These are phyloP conservation scores for Eremophila alpestris DNA, from an alignment of 2,797 vertebrate species.

Conservation along the genomic window DNA sequence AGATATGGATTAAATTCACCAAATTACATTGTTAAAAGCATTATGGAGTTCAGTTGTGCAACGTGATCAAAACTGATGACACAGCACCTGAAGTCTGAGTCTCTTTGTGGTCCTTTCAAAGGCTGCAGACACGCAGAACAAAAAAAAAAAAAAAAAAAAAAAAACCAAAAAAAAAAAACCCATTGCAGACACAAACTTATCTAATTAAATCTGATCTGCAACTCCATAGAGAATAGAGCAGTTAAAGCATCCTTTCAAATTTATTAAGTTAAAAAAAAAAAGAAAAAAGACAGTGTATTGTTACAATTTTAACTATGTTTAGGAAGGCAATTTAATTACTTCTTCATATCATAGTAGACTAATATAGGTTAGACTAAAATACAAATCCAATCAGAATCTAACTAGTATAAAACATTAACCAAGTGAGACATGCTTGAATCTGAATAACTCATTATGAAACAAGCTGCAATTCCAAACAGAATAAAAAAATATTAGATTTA, in stretches of 20 bases:
- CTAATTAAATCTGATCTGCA: conserved; percentile 53
- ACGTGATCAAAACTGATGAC: conserved; percentile 48
- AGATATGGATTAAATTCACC: conserved; percentile 25
- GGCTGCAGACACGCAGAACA: background rate
- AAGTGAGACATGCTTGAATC: background rate
- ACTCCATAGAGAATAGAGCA: conserved; percentile 18
- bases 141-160: background rate
- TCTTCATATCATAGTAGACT: background rate
- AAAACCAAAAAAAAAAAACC: background rate
- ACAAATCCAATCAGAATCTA: background rate
- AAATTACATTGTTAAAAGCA: conserved; percentile 48
- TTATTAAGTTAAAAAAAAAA: background rate
- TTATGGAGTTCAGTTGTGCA: conserved; percentile 29
- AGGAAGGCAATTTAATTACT: background rate
- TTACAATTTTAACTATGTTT: background rate
- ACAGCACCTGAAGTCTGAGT: conserved; percentile 47
- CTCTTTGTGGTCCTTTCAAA: conserved; percentile 38
- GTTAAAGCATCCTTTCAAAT: conserved; percentile 1
- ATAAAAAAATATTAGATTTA: background rate
- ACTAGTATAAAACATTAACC: background rate
- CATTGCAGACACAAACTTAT: conserved; percentile 20
- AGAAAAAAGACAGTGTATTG: background rate
- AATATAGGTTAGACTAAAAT: background rate
- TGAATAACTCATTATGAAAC: background rate
- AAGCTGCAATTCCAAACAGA: background rate